Evolutionary conservation across 2,888 invertebrate genomes (phyloP), one percentile per base, ranked within the genome.

Genomic region (Melanostoma scalare): DNA sequence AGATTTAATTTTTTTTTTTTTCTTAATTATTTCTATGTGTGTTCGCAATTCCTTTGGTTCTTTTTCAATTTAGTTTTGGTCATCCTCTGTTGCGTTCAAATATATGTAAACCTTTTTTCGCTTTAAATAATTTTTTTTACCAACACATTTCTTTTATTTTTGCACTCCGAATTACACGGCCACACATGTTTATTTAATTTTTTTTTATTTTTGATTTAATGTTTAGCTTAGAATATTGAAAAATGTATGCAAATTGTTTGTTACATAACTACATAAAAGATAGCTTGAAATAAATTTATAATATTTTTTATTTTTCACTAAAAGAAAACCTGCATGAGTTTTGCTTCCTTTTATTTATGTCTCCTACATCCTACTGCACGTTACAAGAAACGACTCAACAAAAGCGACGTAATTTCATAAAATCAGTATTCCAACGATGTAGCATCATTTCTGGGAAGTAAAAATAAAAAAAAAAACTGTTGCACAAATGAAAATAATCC

Each of bases 161-260:
- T 52, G 40, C 77, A 77, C 77, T 73, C 63, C 46, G 77, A 69
- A 77, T 73, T 82, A 61, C 67, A 68, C 71, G 77, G 72, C 77
- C 67, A 72, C 76, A 60, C 40, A 61, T 36, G 35, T 33, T 55
- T 46, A 50, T 55, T 8, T 73, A 61, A 10, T 71, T 71, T 72
- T 71, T 58, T 44, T 58, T 10, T 52, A 58, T 40, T 36, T 33
- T 46, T 20, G 6, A 9, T 52, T 30, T 31, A 50, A 38, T 63
- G 6, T 8, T 42, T 31, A 68, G 36, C 10, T 68, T 56, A 36
- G 48, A 73, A 65, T 55, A 44, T 38, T 74, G 48, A 63, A 60
- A 44, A 63, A 38, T 56, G 50, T 44, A 75, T n/a, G 42, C 30
- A 60, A 53, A 38, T 3, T 31, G 33, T 71, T 44, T 78, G 52